Evolutionary conservation across 2,888 invertebrate genomes (phyloP), one percentile per base, ranked within the genome.

Genomic region (Cantharis rufa): DNA sequence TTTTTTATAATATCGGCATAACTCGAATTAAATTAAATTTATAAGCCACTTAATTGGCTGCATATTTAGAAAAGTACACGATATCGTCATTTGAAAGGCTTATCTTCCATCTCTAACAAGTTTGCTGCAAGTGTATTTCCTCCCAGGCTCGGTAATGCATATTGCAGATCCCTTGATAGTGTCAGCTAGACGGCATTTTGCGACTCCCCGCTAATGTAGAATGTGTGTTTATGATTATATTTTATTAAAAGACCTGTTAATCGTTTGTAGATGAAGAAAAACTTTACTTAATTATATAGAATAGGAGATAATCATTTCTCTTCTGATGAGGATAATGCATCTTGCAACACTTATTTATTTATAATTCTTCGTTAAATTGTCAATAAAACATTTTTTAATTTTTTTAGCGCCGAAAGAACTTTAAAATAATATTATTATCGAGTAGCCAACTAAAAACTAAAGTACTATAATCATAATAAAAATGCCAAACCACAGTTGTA

Each of bases 71-170:
- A 80, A 66, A 81, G 74, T 32, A 77, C 80, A 78, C 77, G 81
- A 80, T 80, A 78, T 79, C 79, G 82, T 82, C 82, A 81, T 81
- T 80, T 80, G 71, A 74, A 76, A 76, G 74, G 66, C 73, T 78
- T 85, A 86, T 86, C 85, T 84, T 80, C 77, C 80, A 86, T 86
- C 86, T 83, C 81, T 82, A 83, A 83, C 84, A 83, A 85, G 84
- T 85, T 84, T 82, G 80, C 83, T 83, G 85, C 85, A 85, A 85
- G 85, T 85, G 85, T 83, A 85, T 85, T 86, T 86, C 85, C 86
- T 86, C 84, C 83, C 85, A 84, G 84, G 82, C 83, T 82, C 82
- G 82, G 83, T 84, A 84, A 82, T 83, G 83, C 82, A 83, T 83
- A 82, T 82, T 82, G 82, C 82, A 83, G 83, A 83, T 83, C 74